Base-by-base conservation (phyloP, 2,113 vertebrate species). In the Herpetotheres cachinnans region DNA sequence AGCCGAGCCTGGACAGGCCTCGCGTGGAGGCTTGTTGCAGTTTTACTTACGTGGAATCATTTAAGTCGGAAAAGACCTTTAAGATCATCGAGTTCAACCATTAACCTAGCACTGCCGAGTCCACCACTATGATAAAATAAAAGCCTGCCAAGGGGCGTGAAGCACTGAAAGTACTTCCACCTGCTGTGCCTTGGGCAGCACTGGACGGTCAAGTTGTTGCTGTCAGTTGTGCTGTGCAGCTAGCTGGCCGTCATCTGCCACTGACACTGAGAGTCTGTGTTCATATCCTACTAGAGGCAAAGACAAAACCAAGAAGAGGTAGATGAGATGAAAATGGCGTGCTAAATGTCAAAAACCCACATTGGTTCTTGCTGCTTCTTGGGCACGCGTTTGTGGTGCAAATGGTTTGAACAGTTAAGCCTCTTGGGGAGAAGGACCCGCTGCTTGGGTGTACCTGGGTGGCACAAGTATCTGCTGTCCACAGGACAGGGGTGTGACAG, bases 401-500 rank as follows among this genome's bases (percentile, higher is more conserved):
- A 40, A 13, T 40, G 10, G 29, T 58, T 62, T 52, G 49, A 58
- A 2, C 13, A 16, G 2, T 19, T 10, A 6, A 49, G 21, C 18
- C 3, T 17, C 65, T 11, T 8, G 38, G 47, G 36, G 18, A 44
- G 34, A 34, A 47, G 13, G 9, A 55, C 24, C 36, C 1, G 13
- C 14, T 29, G 34, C 16, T 36, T 0, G 0, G 13, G 4, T 6
- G 12, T 21, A 0, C 5, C 12, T 1, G 4, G 13, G 11, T 5
- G 32, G 22, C 27, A 5, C 7, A 12, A 10, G 29, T 4, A 22
- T 1, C 56, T 26, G 17, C 40, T 30, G 40, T 40, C 32, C 9
- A 0, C 10, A 9, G 47, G 25, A 6, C 14, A 4, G 16, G 15
- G 18, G 3, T 46, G 63, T 4, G 19, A 18, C 2, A 4, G 27